These are phyloP conservation scores for Ferrisia virgata DNA, from an alignment of 2,888 invertebrate genomes.

Conservation along the genomic window DNA sequence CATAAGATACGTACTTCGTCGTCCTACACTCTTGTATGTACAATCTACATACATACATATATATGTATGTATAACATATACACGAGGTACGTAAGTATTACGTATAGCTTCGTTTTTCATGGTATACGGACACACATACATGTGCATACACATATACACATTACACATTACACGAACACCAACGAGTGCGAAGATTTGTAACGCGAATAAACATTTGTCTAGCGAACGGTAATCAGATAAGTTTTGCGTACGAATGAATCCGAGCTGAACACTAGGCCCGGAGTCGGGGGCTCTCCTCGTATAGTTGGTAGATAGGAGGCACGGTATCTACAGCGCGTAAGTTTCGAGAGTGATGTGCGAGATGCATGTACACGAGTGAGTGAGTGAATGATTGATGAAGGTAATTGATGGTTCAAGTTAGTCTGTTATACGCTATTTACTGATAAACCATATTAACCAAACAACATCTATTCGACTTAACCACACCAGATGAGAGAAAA, in stretches of 20 bases:
- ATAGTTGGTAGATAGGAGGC: too few relatives aligned
- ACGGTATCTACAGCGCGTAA: neutral
- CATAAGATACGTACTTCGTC: neutral
- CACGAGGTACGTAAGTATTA: neutral
- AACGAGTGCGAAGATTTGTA: constrained; percentile 8
- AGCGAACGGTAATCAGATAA: constrained; percentile 8
- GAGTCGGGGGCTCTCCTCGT: neutral
- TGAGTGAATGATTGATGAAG: constrained; percentile 40
- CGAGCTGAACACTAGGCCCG: neutral
- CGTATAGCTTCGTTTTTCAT: neutral
- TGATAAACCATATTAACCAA: constrained; percentile 43
- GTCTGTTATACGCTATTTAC: constrained; percentile 43
- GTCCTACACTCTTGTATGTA: too few relatives aligned
- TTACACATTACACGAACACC: too few relatives aligned
- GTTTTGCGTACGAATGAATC: constrained; percentile 14
- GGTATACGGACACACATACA: neutral
- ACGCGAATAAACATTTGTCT: constrained; percentile 11
- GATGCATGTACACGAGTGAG: constrained; percentile 15
- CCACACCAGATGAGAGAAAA: constrained; percentile 3
- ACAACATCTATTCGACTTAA: constrained; percentile 36
- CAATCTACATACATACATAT: too few relatives aligned
- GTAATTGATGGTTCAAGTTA: constrained; percentile 45
- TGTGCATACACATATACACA: too few relatives aligned
- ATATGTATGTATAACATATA: neutral
- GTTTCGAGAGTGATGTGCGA: neutral